phyloP scores from a whole-genome alignment of 2,888 invertebrate genomes.

The Dione juno region DNA sequence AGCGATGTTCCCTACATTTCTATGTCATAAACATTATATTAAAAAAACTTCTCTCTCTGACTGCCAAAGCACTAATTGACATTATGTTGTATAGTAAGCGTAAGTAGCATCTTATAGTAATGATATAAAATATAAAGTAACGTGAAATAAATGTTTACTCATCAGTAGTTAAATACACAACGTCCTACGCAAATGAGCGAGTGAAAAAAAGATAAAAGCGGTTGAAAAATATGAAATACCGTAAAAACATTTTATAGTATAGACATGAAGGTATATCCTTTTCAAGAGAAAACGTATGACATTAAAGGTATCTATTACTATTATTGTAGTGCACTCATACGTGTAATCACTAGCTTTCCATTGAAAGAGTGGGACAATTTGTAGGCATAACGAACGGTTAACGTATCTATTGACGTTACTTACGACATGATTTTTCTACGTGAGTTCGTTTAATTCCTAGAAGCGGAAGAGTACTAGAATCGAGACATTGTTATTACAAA shows the following conservation, averaged over 20 bases:
- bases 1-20: too few species aligned
- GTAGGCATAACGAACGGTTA: constrained; percentile 28
- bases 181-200: not conserved
- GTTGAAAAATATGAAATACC: not conserved
- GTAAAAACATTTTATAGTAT: not conserved
- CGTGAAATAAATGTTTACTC: not conserved
- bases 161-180: not conserved
- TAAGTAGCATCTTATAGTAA: too few species aligned
- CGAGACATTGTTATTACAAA: not conserved
- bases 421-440: constrained; percentile 13
- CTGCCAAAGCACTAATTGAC: not conserved
- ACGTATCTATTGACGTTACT: constrained; percentile 15
- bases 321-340: constrained; percentile 60
- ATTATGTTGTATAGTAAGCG: not conserved
- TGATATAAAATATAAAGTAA: not conserved
- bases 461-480: not conserved
- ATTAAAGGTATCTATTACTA: constrained; percentile 54
- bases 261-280: not conserved
- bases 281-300: constrained; percentile 52
- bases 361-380: constrained; percentile 43
- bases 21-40: too few species aligned
- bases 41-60: too few species aligned
- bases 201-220: not conserved
- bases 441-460: constrained; percentile 10
- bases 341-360: constrained; percentile 71